These are phyloP conservation scores for Hylyphantes graminicola DNA, from an alignment of 1,140 invertebrate genomes.

Conservation along the genomic window DNA sequence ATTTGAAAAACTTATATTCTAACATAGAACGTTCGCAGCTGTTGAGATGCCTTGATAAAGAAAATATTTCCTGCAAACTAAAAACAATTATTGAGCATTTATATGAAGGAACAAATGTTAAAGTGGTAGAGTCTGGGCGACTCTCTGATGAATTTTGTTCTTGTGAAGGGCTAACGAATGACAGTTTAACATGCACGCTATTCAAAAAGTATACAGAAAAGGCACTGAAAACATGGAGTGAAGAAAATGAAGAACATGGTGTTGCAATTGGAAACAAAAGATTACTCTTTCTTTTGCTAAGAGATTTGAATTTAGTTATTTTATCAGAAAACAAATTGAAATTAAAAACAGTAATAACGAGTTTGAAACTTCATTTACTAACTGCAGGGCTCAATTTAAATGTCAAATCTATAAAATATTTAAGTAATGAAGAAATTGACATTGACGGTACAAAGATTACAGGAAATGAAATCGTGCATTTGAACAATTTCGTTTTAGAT, in stretches of 20 bases:
- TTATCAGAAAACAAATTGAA: neutral
- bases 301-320: conserved; percentile 11
- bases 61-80: neutral
- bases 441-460: neutral
- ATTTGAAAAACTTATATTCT: neutral
- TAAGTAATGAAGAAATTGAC: neutral
- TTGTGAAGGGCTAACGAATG: conserved; percentile 4
- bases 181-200: conserved; percentile 1
- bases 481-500: conserved; percentile 3
- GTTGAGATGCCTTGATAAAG: neutral
- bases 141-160: neutral
- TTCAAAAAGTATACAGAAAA: conserved; percentile 11
- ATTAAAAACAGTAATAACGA: neutral
- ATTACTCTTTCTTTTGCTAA: neutral
- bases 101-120: neutral
- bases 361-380: neutral
- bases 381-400: neutral
- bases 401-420: conserved; percentile 19
- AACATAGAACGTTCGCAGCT: neutral
- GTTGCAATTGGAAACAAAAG: conserved; percentile 3
- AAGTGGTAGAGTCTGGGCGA: neutral
- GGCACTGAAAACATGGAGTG: conserved; percentile 1
- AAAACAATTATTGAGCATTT: conserved; percentile 3
- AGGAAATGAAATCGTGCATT: neutral
- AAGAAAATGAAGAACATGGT: conserved; percentile 2